Conservation (phyloP, 1,140 invertebrate species). For the Lerema accius region DNA sequence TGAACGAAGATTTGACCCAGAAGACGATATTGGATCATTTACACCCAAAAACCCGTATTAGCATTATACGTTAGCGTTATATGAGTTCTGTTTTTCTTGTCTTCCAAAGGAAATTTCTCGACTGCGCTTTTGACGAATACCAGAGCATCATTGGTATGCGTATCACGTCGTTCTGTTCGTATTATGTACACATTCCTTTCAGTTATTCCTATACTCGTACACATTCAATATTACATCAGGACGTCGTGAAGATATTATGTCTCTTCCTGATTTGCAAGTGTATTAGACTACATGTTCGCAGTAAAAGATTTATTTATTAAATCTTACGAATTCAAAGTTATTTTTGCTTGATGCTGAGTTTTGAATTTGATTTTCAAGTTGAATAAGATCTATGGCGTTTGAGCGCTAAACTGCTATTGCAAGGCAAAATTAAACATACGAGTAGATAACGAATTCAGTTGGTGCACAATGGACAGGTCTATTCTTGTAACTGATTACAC, state of each 20-base stretch:
- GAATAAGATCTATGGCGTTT: too few species aligned
- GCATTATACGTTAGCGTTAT: conserved; percentile 15
- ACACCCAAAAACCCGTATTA: conserved; percentile 15
- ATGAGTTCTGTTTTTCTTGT: conserved; percentile 3
- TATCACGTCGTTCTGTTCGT: not conserved
- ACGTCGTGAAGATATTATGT: not conserved
- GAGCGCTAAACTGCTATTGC: too few species aligned
- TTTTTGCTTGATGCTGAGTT: too few species aligned
- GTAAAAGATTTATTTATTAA: not conserved
- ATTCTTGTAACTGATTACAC: too few species aligned
- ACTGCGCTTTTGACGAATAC: conserved; percentile 5
- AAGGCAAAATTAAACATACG: too few species aligned
- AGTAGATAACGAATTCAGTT: too few species aligned
- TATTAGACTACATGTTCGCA: not conserved
- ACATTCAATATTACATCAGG: not conserved
- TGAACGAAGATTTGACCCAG: conserved; percentile 11
- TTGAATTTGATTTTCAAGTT: too few species aligned
- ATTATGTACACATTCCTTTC: conserved; percentile 11
- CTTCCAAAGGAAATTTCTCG: not conserved
- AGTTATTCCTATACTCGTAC: not conserved
- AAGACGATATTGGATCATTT: conserved; percentile 15
- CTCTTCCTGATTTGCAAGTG: not conserved
- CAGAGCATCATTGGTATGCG: conserved; percentile 3
- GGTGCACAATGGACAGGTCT: too few species aligned
- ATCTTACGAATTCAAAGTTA: too few species aligned